Evolutionary conservation across 2,888 invertebrate genomes (phyloP).

Genomic region (Cephus sareptanus): DNA sequence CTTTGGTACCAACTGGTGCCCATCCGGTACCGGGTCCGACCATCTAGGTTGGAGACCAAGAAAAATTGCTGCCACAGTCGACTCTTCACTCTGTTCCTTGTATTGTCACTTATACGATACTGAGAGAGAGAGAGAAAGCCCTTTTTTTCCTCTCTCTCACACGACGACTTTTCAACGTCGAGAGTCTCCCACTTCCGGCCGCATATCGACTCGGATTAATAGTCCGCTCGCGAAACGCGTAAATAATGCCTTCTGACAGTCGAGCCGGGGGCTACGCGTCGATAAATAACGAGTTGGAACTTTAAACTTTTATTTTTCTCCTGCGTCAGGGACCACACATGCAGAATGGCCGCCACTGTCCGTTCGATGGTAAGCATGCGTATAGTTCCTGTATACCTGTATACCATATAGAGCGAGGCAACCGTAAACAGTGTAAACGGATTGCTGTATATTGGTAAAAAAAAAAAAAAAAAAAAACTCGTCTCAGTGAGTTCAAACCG

Average conservation of each 20-base stretch:
- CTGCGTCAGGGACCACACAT: conserved; percentile 1
- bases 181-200: not conserved
- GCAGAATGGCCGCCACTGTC: not conserved
- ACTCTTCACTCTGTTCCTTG: not conserved
- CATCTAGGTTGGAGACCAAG: not conserved
- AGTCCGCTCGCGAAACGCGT: conserved; percentile 50
- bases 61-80: not conserved
- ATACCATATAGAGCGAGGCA: not conserved
- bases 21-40: not conserved
- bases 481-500: conserved; percentile 42
- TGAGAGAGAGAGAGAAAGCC: not conserved
- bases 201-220: not conserved
- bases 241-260: conserved; percentile 50
- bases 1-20: not conserved
- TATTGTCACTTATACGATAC: not conserved
- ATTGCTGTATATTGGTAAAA: conserved; percentile 16
- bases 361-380: not conserved
- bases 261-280: conserved; percentile 42
- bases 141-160: not conserved
- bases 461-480: conserved; percentile 50
- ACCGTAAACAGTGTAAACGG: not conserved
- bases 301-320: conserved; percentile 43
- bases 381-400: not conserved
- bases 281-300: conserved; percentile 53
- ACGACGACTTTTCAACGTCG: not conserved